Evolutionary conservation across 1,140 invertebrate genomes (phyloP), one percentile per base, ranked within the genome.

Genomic region (Euura saliciscinereae): DNA sequence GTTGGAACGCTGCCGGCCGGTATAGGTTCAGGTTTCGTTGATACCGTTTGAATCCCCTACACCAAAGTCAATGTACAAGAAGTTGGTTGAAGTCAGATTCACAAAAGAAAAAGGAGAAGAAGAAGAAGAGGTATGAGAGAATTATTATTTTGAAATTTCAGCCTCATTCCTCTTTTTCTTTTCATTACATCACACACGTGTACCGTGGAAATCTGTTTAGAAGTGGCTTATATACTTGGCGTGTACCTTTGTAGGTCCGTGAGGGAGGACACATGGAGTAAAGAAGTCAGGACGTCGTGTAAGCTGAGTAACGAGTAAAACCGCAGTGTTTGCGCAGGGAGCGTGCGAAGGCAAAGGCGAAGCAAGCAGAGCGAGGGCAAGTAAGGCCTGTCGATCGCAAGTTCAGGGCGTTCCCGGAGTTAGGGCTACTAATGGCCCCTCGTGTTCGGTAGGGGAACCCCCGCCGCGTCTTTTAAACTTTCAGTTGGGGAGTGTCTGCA

Each of bases 391-490:
- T 59, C 51, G 51, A n/a, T 59, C 10, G 51, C 8, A 59, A 59
- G 51, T 59, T 59, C 51, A 59, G 51, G 51, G 51, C 51, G 51
- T 59, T 59, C 51, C 51, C 13, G 3, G 6, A 59, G 51, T 59
- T 59, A 59, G 51, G 51, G 51, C 13, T 59, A 59, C 51, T 59
- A 59, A 59, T 59, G 51, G 51, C 51, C 51, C 51, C 51, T 59
- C 51, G 6, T 59, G 51, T 59, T 59, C 51, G 13, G 51, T n/a
- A 11, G 51, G 8, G 28, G 28, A 28, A 28, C 51, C 51, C 51
- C 51, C 51, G 10, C 8, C 8, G 10, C 8, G 8, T 8, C 13
- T n/a, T 59, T 59, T 59, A 59, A 59, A 59, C 6, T 59, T 59
- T 59, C 51, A 59, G 51, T n/a, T 59, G 5, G 51, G 51, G 51